These are phyloP conservation scores for Acrocephalus kingi DNA, from an alignment of 2,113 vertebrate species.

Conservation along the genomic window DNA sequence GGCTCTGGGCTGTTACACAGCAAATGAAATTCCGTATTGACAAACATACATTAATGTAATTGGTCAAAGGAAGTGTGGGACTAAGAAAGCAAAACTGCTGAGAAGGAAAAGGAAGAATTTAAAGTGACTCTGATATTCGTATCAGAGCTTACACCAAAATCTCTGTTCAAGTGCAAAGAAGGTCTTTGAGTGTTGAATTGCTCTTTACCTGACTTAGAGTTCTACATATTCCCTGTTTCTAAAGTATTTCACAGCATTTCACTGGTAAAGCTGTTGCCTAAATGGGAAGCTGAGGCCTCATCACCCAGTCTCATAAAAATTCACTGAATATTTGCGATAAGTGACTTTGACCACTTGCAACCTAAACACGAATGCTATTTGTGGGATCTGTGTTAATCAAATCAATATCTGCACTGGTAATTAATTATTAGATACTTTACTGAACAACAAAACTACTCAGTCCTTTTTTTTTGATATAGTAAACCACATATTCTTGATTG, in stretches of 20 bases:
- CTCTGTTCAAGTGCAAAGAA: neutral
- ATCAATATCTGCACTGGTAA: neutral
- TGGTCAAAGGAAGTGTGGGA: constrained; percentile 41
- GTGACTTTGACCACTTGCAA: neutral
- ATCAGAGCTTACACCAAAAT: neutral
- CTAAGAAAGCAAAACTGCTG: constrained; percentile 37
- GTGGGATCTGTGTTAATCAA: neutral
- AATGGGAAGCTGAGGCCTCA: neutral
- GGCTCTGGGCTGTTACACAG: constrained; percentile 25
- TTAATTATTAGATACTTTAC: neutral
- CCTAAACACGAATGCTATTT: neutral
- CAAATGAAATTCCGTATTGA: constrained; percentile 77
- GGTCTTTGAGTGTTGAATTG: neutral
- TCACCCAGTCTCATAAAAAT: neutral
- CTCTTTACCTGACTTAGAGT: neutral
- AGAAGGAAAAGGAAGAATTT: constrained; percentile 18
- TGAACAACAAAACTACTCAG: fast-evolving
- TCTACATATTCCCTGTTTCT: neutral
- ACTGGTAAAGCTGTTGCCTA: neutral
- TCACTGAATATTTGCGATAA: neutral
- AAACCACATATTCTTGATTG: neutral
- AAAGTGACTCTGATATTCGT: neutral
- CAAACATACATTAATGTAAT: constrained; percentile 70
- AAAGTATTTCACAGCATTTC: neutral
- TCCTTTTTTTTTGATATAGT: neutral